Base-by-base conservation (phyloP, 2,797 vertebrate species). In the Hydrophis major region DNA sequence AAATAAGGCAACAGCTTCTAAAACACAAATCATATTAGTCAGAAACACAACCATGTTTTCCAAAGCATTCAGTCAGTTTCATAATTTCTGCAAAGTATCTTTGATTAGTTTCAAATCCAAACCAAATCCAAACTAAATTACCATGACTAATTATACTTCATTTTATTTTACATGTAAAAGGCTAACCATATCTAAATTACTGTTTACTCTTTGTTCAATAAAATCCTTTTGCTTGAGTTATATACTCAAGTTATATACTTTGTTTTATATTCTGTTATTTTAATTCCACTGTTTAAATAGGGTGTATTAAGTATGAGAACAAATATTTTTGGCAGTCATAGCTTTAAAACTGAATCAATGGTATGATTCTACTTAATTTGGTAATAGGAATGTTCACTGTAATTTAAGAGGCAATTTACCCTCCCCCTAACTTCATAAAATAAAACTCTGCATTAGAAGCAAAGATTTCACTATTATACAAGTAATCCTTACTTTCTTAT, bases 401-500 rank as follows among this genome's bases (percentile, higher is more conserved):
- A 93, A 95, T 96, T 96, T 96, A 95, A 96, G 95, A 96, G 10
- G 10, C 28, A 93, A 92, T 95, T 96, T 95, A 93, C 95, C 88
- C 95, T 96, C 90, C 57, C 93, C 74, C 94, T 96, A 91, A 92
- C 94, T 42, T 90, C 94, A 96, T 95, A 94, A 95, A 96, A 94
- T 42, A 20, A 50, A 95, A 93, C 83, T 59, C 0, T 88, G 50
- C 57, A 93, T 95, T 94, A 96, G 95, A 93, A 93, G 94, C 83
- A 94, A 95, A 95, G 78, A 96, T 96, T 94, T 94, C 93, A 96
- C 94, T 94, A 87, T 90, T 90, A 32, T 69, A 69, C n/a, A 16
- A 32, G 66, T 69, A 69, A 0, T 69, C 66, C n/a, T 69, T 32
- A 14, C 59, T 60, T 60, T 28, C 2, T 7, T 69, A 69, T 13